Base-by-base conservation (phyloP, 2,888 invertebrate species). In the Gymnosoma rotundatum region DNA sequence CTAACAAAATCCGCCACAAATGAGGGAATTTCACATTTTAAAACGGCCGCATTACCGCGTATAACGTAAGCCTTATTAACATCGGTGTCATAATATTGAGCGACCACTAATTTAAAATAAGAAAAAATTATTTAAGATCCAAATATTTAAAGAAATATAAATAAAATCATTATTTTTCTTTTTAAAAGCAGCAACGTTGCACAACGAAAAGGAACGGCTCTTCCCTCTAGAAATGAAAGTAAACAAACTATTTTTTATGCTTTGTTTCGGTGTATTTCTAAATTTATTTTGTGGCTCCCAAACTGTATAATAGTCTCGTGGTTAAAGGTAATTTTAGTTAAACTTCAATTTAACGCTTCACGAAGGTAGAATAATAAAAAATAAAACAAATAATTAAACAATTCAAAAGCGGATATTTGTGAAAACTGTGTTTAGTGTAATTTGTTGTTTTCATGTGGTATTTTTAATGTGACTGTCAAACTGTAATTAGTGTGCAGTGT, bases 21-120 rank as follows among this genome's bases (percentile, higher is more conserved):
- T 75, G 97, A 97, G 52, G 98, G 98, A 88, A 97, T 96, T 89
- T 96, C 96, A 93, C 97, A 97, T 93, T 97, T 97, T 88, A 97
- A 93, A 83, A 97, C 96, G 16, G 97, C 97, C 52, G 96, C 95
- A 92, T 97, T 97, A 78, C 97, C 97, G 87, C 96, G 94, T 89
- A 97, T 97, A 63, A 97, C 97, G 92, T 97, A 97, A 91, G 97
- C 97, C 93, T 97, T 96, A 93, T 97, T 97, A 88, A 97, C 97
- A 93, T 97, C 97, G 69, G 96, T 96, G 92, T 97, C 97, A 93
- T 97, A 97, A 92, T 95, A 95, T 92, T 97, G 97, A 92, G 96
- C 96, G 89, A 97, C 97, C 93, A 97, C 97, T 97, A 94, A 83
- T 74, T 70, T 21, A 50, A 75, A 80, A 82, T 58, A n/a, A 1